Base-by-base conservation (phyloP, 2,888 invertebrate genomes). In the Phalera bucephala region DNA sequence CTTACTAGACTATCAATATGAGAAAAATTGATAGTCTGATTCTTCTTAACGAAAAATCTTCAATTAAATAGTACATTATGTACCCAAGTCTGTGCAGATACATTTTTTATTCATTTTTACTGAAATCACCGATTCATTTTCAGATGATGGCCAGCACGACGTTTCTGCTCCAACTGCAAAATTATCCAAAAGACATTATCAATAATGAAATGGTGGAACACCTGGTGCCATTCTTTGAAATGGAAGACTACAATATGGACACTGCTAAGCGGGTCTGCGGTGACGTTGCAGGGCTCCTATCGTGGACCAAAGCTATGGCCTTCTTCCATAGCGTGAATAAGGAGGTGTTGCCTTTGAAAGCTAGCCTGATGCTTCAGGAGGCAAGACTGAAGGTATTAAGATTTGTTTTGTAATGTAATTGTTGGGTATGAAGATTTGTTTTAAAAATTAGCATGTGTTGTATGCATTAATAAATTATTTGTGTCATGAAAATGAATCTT, bases 241-340 rank as follows among this genome's bases (percentile, higher is more conserved):
- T 97, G 97, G 98, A 98, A 64, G 98, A 99, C 78, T 99, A 98
- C 76, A 97, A 96, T 71, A 96, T 98, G 95, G 98, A 99, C 65
- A 97, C 95, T 35, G 99, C 99, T 0, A 95, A 97, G 71, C 91
- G 98, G 48, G 98, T 98, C 2, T 99, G 98, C 72, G 98, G 98
- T 34, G 98, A 99, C 71, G 98, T 99, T 0, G 98, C 99, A 8
- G 99, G 99, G 1, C 88, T 99, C 7, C 82, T 97, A 1, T 97
- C 97, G 0, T 99, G 99, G 99, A 98, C 98, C 0, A 96, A 97
- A 80, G 97, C 97, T 1, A 97, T 97, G 97, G 94, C 95, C 0
- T 97, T 97, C 80, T 99, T 99, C 71, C 98, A 96, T 66, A 95
- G 96, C 48, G 98, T 99, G 33, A 99, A 99, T 82, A 97, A 97